Evolutionary conservation across 2,113 vertebrate genomes (phyloP).

Genomic region (Hirundichthys speculiger): DNA sequence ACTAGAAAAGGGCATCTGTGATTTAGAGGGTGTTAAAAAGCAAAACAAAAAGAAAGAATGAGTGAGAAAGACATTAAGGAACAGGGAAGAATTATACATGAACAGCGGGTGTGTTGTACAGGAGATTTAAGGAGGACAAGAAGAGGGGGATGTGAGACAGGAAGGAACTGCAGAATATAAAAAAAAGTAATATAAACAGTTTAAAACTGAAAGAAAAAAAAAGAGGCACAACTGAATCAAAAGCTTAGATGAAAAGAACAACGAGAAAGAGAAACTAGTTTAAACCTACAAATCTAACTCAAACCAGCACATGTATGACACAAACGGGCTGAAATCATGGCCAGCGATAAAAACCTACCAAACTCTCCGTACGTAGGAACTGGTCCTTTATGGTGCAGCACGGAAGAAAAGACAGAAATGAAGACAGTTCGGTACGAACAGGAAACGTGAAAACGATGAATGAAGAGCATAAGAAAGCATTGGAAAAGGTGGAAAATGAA

Average conservation of each 20-base stretch:
- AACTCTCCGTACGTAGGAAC: constrained; percentile 90
- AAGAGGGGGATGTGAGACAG: neutral
- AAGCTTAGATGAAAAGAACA: neutral
- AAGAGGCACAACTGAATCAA: neutral
- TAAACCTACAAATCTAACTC: neutral
- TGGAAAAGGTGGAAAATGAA: neutral
- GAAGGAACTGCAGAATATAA: too few relatives aligned
- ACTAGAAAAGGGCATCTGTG: too few relatives aligned
- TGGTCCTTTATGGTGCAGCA: constrained; percentile 81
- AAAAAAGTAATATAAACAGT: too few relatives aligned
- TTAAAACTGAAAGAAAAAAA: too few relatives aligned
- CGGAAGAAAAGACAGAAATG: constrained; percentile 37
- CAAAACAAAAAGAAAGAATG: neutral
- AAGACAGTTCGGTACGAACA: constrained; percentile 35
- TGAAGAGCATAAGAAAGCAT: neutral
- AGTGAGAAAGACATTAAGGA: neutral
- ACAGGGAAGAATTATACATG: neutral
- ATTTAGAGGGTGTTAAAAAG: neutral
- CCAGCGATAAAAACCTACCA: constrained; percentile 84
- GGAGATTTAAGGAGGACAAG: neutral
- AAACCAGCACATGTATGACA: neutral
- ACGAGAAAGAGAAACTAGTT: neutral
- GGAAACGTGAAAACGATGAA: neutral
- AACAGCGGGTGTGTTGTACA: constrained; percentile 17
- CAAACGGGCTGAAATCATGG: neutral